Evolutionary conservation across 2,888 invertebrate genomes (phyloP).

Genomic region (Pandemis corylana): DNA sequence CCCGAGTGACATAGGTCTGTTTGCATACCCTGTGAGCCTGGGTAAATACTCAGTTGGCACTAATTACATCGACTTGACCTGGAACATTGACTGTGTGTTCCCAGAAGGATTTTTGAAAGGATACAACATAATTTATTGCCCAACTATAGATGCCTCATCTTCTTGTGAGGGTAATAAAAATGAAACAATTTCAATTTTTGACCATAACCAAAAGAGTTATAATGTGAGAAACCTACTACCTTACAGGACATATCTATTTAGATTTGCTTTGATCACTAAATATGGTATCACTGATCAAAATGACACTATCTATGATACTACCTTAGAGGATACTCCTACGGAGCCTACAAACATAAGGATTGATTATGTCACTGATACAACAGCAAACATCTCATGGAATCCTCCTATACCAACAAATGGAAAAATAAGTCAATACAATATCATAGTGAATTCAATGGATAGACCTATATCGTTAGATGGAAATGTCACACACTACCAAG

Average conservation of each 20-base stretch:
- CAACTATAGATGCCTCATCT: constrained; percentile 80
- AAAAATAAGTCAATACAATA: constrained; percentile 87
- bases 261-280: constrained; percentile 85
- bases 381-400: constrained; percentile 87
- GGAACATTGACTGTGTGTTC: constrained; percentile 92
- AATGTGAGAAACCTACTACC: constrained; percentile 88
- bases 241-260: constrained; percentile 90
- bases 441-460: constrained; percentile 55
- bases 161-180: constrained; percentile 79
- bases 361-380: constrained; percentile 85
- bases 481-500: constrained; percentile 9
- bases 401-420: constrained; percentile 91
- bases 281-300: constrained; percentile 72
- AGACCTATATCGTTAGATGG: constrained; percentile 11
- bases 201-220: constrained; percentile 81
- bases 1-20: constrained; percentile 80
- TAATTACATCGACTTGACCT: constrained; percentile 83
- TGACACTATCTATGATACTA: constrained; percentile 87
- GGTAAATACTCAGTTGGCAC: constrained; percentile 70
- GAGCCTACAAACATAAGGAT: constrained; percentile 86
- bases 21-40: constrained; percentile 78
- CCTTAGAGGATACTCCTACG: constrained; percentile 87
- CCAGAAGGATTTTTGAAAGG: constrained; percentile 89
- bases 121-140: constrained; percentile 91
- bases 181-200: constrained; percentile 68